Evolutionary conservation across 2,797 vertebrate species (phyloP), one percentile per base, ranked within the genome.

Genomic region (Argyrosomus regius): DNA sequence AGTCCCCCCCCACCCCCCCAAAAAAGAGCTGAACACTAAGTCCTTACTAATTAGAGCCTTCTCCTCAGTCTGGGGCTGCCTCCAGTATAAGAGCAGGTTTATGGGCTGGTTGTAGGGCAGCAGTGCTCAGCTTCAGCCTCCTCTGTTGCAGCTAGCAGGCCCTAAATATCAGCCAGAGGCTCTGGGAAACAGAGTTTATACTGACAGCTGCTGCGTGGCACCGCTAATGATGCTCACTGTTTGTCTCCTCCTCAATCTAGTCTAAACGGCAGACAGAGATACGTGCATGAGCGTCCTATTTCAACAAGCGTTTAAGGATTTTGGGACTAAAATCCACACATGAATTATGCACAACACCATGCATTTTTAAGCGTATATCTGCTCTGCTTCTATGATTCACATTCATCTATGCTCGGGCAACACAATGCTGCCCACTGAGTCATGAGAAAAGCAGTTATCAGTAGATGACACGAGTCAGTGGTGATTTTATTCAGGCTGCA

Each of bases 41-140:
- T 81, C 80, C 75, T 77, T 75, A 75, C 84, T 94, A 94, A 94
- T 93, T 93, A 93, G 78, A 92, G 86, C 77, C 77, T 88, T 89
- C 77, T 89, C 73, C 78, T 72, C 75, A 70, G 78, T 75, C 81
- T 82, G 85, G 85, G 59, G 75, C 68, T 50, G 87, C 84, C 82
- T 89, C 53, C 82, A 89, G 84, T 78, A 35, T 35, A 22, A 68
- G 77, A 83, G 72, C 77, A 75, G 77, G 82, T 91, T 92, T 90
- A 93, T 78, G 77, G 85, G 90, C 83, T 62, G 75, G 79, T 74
- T 60, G 65, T 79, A 83, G 67, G 72, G 59, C 69, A 50, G 60
- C 57, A 8, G 63, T 16, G 53, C 68, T 73, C 65, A 74, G 78
- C 68, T 64, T 45, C 68, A 17, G 59, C 63, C 28, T 78, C 67